A percentile compares a stretch with the other conserved stretches of the same genome.
These are phyloP conservation scores for Cephonodes hylas DNA, from an alignment of 2,888 invertebrate genomes.

Conservation along the genomic window DNA sequence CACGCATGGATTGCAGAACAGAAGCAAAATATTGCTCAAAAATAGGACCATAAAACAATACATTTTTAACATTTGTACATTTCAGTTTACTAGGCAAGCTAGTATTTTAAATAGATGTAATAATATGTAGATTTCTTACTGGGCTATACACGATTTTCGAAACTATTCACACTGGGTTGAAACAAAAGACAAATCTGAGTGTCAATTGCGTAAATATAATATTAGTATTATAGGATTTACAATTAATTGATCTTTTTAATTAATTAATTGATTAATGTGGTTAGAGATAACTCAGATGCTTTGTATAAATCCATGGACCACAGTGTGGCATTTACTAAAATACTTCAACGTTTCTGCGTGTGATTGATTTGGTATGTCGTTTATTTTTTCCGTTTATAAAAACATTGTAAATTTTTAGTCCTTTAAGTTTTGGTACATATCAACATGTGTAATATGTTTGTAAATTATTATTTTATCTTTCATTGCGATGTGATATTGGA, in stretches of 20 bases:
- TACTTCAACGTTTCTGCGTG: neutral
- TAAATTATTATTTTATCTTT: neutral
- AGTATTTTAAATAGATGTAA: conserved; percentile 25
- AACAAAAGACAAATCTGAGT: neutral
- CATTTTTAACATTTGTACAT: conserved; percentile 20
- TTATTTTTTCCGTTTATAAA: neutral
- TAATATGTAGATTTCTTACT: conserved; percentile 32
- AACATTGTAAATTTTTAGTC: neutral
- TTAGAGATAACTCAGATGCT: neutral
- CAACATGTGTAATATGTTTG: conserved; percentile 14
- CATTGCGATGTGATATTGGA: neutral
- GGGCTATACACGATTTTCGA: conserved; percentile 8
- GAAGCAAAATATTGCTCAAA: conserved; percentile 60
- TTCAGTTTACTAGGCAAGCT: conserved; percentile 27
- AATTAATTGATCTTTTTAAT: neutral
- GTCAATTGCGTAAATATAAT: neutral
- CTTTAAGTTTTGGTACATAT: conserved; percentile 22
- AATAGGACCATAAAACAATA: conserved; percentile 26
- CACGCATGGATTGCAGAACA: conserved; percentile 88
- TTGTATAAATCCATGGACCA: neutral
- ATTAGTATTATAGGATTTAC: neutral
- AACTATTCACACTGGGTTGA: neutral
- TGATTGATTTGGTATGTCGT: neutral
- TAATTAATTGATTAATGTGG: neutral
- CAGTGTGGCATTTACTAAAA: neutral